phyloP scores from a whole-genome alignment of 35 echinoderm and acorn worm species.

The Holothuria glaberrima region DNA sequence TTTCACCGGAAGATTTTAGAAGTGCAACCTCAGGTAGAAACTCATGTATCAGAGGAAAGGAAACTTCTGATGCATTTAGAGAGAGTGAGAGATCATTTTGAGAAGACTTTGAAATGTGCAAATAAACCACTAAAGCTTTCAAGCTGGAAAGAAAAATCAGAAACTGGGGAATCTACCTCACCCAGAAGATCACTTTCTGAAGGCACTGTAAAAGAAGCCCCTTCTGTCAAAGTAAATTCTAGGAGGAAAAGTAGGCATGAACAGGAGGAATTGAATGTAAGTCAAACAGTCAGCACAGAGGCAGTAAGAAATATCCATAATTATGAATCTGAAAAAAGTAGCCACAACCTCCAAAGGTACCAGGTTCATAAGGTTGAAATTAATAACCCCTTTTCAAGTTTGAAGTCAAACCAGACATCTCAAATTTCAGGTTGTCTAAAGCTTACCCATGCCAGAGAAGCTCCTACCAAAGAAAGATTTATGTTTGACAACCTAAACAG shows the following conservation, averaged over 20 bases:
- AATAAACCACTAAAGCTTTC: constrained; percentile 33
- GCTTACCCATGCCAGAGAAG: background rate
- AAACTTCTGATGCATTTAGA: constrained; percentile 46
- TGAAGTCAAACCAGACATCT: background rate
- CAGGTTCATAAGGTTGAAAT: constrained; percentile 58
- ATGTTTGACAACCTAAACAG: background rate
- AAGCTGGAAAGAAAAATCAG: background rate
- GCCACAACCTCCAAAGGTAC: constrained; percentile 27
- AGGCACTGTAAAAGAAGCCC: background rate
- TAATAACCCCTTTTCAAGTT: constrained; percentile 9
- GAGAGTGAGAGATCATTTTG: constrained; percentile 66
- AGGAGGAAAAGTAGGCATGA: constrained; percentile 11
- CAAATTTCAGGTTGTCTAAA: background rate
- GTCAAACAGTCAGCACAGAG: background rate
- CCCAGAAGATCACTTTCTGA: constrained; percentile 24
- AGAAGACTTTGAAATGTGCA: constrained; percentile 54
- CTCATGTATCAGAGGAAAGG: constrained; percentile 2
- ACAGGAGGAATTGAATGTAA: background rate
- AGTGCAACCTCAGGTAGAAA: background rate
- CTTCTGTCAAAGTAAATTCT: background rate
- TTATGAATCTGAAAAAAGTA: constrained; percentile 15
- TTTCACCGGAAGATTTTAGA: constrained; percentile 38
- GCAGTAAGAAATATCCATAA: background rate
- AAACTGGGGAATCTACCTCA: background rate
- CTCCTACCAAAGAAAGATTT: background rate